Conservation (phyloP, 2,797 vertebrate genomes). For the Loriculus beryllinus region DNA sequence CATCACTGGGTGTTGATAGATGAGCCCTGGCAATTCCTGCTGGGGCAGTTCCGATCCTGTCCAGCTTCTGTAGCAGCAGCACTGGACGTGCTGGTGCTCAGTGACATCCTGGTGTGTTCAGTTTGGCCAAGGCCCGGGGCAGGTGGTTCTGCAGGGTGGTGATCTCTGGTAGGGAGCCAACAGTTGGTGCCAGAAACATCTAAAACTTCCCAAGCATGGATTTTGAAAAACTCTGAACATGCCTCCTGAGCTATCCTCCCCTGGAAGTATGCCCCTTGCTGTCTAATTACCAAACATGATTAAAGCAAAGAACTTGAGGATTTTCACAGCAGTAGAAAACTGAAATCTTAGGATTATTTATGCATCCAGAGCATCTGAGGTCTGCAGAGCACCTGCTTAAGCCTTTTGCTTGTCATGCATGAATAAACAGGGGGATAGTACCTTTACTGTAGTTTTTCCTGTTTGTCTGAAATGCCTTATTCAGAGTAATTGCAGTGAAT, state of each 20-base stretch:
- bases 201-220: not conserved
- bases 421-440: not conserved
- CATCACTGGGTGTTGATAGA: rapidly evolving
- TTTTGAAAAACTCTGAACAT: not conserved
- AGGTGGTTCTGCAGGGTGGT: not conserved
- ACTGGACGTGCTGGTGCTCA: rapidly evolving
- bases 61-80: not conserved
- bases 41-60: not conserved
- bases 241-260: not conserved
- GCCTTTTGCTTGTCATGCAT: not conserved
- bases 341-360: not conserved
- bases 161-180: not conserved
- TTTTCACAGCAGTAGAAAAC: not conserved
- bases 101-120: not conserved
- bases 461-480: not conserved
- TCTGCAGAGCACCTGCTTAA: not conserved
- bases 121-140: rapidly evolving
- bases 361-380: not conserved
- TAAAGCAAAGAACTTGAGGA: not conserved
- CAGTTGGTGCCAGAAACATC: conserved; percentile 37
- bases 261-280: not conserved
- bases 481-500: not conserved
- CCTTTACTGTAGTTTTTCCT: not conserved
- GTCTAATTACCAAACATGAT: not conserved
- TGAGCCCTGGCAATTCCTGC: not conserved